Evolutionary conservation across 92 coral and sea anemone genomes (phyloP).

Genomic region (Paramuricea clavata): DNA sequence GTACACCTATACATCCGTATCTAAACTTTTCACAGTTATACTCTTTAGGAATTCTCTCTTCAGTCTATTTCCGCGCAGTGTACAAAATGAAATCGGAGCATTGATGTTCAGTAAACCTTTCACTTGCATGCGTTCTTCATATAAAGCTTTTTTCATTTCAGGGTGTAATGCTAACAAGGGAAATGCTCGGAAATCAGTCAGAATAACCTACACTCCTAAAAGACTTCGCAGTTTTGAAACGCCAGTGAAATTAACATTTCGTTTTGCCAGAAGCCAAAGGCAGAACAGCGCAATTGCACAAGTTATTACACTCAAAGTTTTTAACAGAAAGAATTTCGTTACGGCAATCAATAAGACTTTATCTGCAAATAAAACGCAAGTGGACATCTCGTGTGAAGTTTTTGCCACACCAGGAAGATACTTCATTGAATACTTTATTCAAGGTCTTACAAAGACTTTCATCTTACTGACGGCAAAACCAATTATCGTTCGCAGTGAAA

Average conservation of each 20-base stretch:
- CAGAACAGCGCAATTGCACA: not conserved
- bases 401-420: conserved; percentile 89
- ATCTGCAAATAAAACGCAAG: not conserved
- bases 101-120: no score
- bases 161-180: not conserved
- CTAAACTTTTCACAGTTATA: no score
- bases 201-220: conserved; percentile 5
- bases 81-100: no score
- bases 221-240: conserved; percentile 25
- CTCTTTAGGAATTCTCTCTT: no score
- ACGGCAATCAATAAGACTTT: not conserved
- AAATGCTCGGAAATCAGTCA: not conserved
- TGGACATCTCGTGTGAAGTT: conserved; percentile 72
- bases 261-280: not conserved
- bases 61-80: no score
- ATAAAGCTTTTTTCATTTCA: not conserved
- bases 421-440: conserved; percentile 78
- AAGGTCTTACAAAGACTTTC: conserved; percentile 67
- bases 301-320: conserved; percentile 15
- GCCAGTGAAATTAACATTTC: conserved; percentile 20
- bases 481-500: conserved; percentile 70
- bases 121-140: not conserved
- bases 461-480: conserved; percentile 67
- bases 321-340: conserved; percentile 19
- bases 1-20: no score